phyloP scores from a whole-genome alignment of 2,888 invertebrate genomes.

The Notodonta ziczac region DNA sequence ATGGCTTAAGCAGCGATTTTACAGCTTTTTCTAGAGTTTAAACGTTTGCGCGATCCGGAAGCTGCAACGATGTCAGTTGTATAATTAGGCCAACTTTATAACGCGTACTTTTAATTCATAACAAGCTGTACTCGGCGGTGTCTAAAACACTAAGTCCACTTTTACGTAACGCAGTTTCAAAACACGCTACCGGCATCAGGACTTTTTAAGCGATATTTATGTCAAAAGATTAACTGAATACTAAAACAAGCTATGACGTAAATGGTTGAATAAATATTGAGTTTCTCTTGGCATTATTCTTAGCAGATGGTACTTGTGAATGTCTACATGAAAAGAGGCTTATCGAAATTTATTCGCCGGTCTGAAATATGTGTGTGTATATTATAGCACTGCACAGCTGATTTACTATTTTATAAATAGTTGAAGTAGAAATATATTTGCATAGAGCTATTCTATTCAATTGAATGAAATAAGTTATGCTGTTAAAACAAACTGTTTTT shows the following conservation, averaged over 20 bases:
- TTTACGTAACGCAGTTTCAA: constrained; percentile 32
- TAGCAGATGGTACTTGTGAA: constrained; percentile 11
- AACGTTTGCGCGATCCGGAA: constrained; percentile 30
- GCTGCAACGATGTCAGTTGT: constrained; percentile 17
- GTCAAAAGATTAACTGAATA: constrained; percentile 21
- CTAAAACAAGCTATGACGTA: constrained; percentile 24
- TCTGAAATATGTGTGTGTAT: constrained; percentile 8
- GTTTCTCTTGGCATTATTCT: constrained; percentile 21
- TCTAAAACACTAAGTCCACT: constrained; percentile 27
- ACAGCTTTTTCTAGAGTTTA: constrained; percentile 11
- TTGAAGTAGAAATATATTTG: too few species aligned
- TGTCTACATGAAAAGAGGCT: constrained; percentile 5
- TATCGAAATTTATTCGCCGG: constrained; percentile 10
- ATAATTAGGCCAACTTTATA: constrained; percentile 37
- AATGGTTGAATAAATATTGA: constrained; percentile 20
- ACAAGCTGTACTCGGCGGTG: constrained; percentile 24
- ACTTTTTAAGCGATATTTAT: constrained; percentile 24
- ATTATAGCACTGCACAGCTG: constrained; percentile 4
- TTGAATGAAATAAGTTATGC: too few species aligned
- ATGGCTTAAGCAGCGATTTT: not conserved
- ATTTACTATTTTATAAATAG: too few species aligned
- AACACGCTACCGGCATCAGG: constrained; percentile 30
- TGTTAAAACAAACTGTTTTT: too few species aligned
- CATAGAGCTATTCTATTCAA: too few species aligned
- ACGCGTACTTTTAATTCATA: constrained; percentile 40